phyloP scores from a whole-genome alignment of 2,888 invertebrate species.

The Lumbricus terrestris region DNA sequence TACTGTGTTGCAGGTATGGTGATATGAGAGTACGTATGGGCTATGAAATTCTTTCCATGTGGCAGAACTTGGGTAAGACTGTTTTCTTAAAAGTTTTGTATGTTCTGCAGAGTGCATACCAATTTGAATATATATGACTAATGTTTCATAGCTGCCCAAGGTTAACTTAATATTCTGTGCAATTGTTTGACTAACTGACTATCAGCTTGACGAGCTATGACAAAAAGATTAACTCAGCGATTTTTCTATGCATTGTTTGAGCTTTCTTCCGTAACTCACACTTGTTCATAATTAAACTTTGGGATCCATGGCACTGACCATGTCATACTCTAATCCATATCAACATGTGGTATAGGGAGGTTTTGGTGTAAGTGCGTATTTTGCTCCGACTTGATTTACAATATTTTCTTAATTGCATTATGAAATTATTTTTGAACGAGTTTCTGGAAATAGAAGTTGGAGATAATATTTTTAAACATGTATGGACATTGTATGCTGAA shows the following conservation, averaged over 20 bases:
- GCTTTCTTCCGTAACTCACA: too few species aligned
- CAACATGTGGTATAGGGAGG: too few species aligned
- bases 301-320: too few species aligned
- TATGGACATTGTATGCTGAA: too few species aligned
- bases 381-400: not conserved
- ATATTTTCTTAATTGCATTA: not conserved
- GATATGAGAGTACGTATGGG: conserved; percentile 92
- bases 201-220: too few species aligned
- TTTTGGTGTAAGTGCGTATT: not conserved
- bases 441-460: not conserved
- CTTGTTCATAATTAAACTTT: too few species aligned
- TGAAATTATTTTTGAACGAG: not conserved
- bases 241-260: too few species aligned
- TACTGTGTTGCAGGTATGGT: conserved; percentile 64
- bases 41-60: conserved; percentile 84
- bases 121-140: conserved; percentile 6
- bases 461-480: not conserved
- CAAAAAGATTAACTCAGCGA: not conserved
- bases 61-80: conserved; percentile 76
- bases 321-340: too few species aligned
- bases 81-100: conserved; percentile 77
- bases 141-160: not conserved
- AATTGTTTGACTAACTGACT: too few species aligned
- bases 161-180: too few species aligned
- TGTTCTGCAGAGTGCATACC: conserved; percentile 90